These are phyloP conservation scores for Coendou prehensilis DNA, from an alignment of 2,797 vertebrate species.

Conservation along the genomic window DNA sequence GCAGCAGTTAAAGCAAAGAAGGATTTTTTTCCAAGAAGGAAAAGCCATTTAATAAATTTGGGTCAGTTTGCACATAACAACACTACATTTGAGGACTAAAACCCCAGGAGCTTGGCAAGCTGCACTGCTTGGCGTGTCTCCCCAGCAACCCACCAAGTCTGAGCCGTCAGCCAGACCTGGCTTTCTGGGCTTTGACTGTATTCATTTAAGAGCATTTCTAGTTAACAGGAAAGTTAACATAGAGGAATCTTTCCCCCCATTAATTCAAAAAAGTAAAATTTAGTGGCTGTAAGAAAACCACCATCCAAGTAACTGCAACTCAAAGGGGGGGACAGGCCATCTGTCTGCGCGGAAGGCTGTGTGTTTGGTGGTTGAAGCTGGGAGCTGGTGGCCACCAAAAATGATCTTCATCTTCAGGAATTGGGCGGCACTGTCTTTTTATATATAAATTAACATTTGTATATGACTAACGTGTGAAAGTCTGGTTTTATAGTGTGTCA, in stretches of 20 bases:
- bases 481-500: conserved; percentile 16
- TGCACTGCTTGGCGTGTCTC: conserved; percentile 84
- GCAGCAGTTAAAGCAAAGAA: conserved; percentile 87
- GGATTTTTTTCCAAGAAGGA: conserved; percentile 85
- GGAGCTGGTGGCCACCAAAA: conserved; percentile 44
- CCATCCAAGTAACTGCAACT: not conserved
- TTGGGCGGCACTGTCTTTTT: not conserved
- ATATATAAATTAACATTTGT: conserved; percentile 21
- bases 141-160: conserved; percentile 81
- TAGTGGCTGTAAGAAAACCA: conserved; percentile 39
- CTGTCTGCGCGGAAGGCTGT: conserved; percentile 38
- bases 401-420: conserved; percentile 59
- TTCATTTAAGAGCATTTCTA: conserved; percentile 81
- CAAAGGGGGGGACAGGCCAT: not conserved
- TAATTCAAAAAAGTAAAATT: conserved; percentile 65
- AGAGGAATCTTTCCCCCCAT: not conserved
- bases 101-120: conserved; percentile 90
- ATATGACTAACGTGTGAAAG: conserved; percentile 68
- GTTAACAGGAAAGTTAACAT: conserved; percentile 80
- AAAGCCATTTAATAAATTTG: conserved; percentile 87
- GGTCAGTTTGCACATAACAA: conserved; percentile 86
- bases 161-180: conserved; percentile 80
- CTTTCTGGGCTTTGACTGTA: conserved; percentile 72
- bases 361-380: not conserved
- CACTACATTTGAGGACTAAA: conserved; percentile 81